These are phyloP conservation scores for Hirudinaria manillensis DNA, from an alignment of 2,888 invertebrate species.

Conservation along the genomic window DNA sequence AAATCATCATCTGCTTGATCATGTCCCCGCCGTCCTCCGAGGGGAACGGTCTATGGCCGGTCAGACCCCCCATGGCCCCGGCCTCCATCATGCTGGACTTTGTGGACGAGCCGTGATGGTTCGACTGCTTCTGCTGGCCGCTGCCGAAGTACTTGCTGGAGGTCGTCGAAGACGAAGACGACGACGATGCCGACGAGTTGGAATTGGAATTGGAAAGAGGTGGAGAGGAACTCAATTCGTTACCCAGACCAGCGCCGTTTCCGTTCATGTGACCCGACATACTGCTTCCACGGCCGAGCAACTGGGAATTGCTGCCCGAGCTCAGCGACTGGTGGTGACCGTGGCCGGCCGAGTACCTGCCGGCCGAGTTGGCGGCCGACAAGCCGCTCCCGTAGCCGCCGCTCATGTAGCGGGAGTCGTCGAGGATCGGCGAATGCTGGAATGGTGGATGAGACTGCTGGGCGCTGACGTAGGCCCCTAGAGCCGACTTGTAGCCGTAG, in stretches of 20 bases:
- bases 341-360: background rate
- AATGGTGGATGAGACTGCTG: conserved; percentile 27
- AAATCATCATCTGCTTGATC: background rate
- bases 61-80: too few relatives aligned
- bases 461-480: conserved; percentile 23
- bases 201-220: conserved; percentile 27
- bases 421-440: conserved; percentile 22
- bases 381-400: conserved; percentile 1
- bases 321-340: background rate
- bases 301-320: background rate
- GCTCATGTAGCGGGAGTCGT: conserved; percentile 18
- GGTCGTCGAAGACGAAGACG: conserved; percentile 4
- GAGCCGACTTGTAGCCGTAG: conserved; percentile 24
- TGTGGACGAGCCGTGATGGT: conserved; percentile 1
- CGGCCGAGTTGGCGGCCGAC: background rate
- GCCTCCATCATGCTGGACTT: background rate
- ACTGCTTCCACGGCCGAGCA: background rate
- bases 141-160: conserved; percentile 2
- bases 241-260: background rate
- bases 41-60: background rate
- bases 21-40: background rate
- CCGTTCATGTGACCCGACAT: background rate
- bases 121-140: conserved; percentile 7
- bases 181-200: conserved; percentile 16
- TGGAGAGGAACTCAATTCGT: conserved; percentile 22